Conservation (phyloP, 2,113 vertebrate species). For the Alligator mississippiensis region DNA sequence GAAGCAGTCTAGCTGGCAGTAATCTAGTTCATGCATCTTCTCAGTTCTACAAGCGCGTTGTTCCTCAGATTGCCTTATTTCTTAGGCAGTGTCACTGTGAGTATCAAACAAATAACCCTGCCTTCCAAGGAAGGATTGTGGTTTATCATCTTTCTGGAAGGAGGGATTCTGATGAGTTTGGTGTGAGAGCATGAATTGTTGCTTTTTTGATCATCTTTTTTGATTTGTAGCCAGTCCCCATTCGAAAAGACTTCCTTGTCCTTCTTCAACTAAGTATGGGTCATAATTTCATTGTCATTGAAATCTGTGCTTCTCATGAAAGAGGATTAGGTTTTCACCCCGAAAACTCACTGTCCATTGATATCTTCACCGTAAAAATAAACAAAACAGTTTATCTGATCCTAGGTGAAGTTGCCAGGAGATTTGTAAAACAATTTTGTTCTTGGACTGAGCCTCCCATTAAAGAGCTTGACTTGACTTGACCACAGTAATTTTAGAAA, state of each 20-base stretch:
- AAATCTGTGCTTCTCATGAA: constrained; percentile 45
- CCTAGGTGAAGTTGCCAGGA: constrained; percentile 20
- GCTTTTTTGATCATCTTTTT: constrained; percentile 20
- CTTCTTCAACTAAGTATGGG: constrained; percentile 28
- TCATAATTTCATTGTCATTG: not conserved
- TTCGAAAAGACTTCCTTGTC: constrained; percentile 36
- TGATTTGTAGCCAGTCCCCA: constrained; percentile 50
- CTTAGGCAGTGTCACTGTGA: not conserved
- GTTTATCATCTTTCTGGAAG: not conserved
- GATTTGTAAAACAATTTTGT: constrained; percentile 49
- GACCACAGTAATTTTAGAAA: constrained; percentile 51
- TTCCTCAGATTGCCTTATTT: not conserved
- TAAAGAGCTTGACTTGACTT: constrained; percentile 48
- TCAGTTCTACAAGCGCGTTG: not conserved
- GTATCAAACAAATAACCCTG: not conserved
- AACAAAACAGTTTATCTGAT: not conserved
- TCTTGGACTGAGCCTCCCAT: constrained; percentile 43
- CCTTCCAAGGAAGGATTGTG: not conserved
- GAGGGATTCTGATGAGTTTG: not conserved
- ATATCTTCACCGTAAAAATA: not conserved
- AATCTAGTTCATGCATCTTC: not conserved
- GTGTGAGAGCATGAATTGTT: not conserved
- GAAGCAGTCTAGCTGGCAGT: not conserved
- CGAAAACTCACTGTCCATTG: not conserved
- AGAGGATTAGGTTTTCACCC: constrained; percentile 24